These are phyloP conservation scores for Coenobita brevimanus DNA, from an alignment of 1,140 invertebrate genomes.

Conservation along the genomic window DNA sequence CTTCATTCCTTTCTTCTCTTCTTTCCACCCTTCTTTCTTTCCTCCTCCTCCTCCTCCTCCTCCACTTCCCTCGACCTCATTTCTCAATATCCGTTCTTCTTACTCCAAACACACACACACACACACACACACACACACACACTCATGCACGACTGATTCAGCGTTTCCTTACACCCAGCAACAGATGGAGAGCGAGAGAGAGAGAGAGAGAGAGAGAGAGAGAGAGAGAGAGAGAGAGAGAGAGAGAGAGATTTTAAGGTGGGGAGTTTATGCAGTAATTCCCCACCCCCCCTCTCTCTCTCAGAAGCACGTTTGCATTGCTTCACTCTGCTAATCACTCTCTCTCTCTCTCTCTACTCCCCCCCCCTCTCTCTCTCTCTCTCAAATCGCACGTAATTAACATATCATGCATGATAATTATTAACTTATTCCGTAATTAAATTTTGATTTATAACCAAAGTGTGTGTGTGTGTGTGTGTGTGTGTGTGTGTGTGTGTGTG, in stretches of 20 bases:
- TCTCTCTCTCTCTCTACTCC: background rate
- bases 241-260: background rate
- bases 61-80: background rate
- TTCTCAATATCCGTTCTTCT: too few species aligned
- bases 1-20: background rate
- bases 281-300: background rate
- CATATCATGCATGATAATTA: background rate
- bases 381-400: background rate
- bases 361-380: background rate
- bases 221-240: constrained; percentile 13
- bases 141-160: background rate
- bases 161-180: background rate
- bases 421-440: background rate
- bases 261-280: background rate
- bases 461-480: constrained; percentile 1
- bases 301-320: background rate
- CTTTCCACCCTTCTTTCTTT: background rate
- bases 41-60: background rate
- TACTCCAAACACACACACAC: too few species aligned
- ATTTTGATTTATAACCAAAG: background rate
- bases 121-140: background rate
- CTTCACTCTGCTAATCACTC: background rate
- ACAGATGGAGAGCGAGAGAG: too few species aligned
- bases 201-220: constrained; percentile 21
- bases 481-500: background rate